Conservation (phyloP, 1,140 invertebrate genomes). For the Amyelois transitella region DNA sequence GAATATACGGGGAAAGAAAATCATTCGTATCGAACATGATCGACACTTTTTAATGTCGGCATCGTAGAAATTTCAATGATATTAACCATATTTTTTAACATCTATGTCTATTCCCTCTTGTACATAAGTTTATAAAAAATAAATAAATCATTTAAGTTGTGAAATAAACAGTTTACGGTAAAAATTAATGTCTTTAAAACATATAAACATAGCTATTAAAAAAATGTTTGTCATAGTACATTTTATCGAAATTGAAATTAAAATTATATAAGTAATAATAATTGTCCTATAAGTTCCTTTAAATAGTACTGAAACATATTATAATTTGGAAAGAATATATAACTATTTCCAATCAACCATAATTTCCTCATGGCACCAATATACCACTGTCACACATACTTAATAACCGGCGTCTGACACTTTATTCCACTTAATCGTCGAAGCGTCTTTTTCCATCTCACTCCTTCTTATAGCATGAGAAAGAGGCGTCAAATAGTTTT, state of each 20-base stretch:
- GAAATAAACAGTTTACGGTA: no score
- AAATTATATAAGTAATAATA: no score
- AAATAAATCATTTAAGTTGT: no score
- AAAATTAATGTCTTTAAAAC: no score
- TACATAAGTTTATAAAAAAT: no score
- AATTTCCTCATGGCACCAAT: neutral
- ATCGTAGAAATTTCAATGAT: neutral
- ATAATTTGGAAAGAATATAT: neutral
- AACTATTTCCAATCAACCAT: neutral
- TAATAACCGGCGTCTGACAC: constrained; percentile 34
- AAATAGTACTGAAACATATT: neutral
- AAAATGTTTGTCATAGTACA: no score
- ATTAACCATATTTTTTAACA: neutral
- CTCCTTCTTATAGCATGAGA: constrained; percentile 27
- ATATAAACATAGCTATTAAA: no score
- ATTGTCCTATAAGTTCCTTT: no score
- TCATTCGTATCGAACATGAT: neutral
- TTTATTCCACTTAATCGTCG: constrained; percentile 58
- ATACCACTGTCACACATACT: constrained; percentile 4
- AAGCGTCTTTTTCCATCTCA: constrained; percentile 46
- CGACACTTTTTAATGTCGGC: constrained; percentile 12
- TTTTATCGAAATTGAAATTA: no score
- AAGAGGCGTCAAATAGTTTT: constrained; percentile 47
- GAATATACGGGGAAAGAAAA: constrained; percentile 33
- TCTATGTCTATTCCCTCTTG: neutral